Conservation (phyloP, 2,797 vertebrate species). For the Alfaro cultratus region DNA sequence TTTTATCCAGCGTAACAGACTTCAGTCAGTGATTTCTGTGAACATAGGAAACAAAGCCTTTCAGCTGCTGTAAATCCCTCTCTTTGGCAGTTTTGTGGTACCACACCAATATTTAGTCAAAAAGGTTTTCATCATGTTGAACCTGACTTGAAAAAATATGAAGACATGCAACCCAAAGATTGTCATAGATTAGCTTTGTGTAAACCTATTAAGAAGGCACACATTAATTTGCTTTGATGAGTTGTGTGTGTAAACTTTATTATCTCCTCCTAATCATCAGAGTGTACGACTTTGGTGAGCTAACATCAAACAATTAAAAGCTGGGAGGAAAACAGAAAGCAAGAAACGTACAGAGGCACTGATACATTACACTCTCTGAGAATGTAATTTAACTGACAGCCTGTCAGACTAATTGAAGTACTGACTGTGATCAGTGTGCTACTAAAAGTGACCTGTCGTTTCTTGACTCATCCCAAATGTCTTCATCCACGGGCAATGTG, state of each 20-base stretch:
- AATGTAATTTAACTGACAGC: slow-evolving; percentile 14
- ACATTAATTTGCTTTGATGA: background rate
- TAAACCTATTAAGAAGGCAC: background rate
- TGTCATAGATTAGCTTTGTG: background rate
- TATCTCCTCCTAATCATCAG: background rate
- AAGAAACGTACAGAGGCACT: background rate
- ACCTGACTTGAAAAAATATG: background rate
- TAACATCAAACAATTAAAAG: slow-evolving; percentile 19
- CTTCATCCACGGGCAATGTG: background rate
- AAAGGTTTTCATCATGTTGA: background rate
- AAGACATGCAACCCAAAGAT: background rate
- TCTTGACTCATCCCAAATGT: slow-evolving; percentile 16
- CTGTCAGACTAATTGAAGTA: slow-evolving; percentile 16
- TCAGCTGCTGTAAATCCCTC: background rate
- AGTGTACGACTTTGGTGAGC: background rate
- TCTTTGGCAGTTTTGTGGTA: background rate
- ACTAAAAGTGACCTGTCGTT: slow-evolving; percentile 12
- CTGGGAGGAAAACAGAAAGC: background rate
- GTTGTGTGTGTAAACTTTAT: background rate
- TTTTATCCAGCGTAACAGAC: background rate
- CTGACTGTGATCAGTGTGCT: slow-evolving; percentile 7
- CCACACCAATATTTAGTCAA: background rate
- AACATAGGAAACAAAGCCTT: background rate
- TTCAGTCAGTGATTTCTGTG: background rate
- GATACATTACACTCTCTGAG: slow-evolving; percentile 1